A percentile compares a stretch with the other conserved stretches of the same genome.
These are phyloP conservation scores for Falco biarmicus DNA, from an alignment of 2,797 vertebrate species.

Conservation along the genomic window DNA sequence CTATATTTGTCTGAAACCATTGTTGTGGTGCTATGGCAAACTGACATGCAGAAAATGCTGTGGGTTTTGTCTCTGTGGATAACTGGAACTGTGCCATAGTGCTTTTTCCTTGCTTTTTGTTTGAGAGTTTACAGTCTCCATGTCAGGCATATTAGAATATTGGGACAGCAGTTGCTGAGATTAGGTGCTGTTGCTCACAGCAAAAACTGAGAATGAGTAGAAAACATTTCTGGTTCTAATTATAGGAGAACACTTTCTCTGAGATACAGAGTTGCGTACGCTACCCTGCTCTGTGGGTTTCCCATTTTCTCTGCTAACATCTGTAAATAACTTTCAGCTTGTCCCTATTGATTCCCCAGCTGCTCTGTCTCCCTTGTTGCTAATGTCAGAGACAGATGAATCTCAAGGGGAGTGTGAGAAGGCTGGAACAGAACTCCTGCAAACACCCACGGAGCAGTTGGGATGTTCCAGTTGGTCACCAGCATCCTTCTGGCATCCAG, in stretches of 20 bases:
- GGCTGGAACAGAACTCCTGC: slow-evolving; percentile 12
- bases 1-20: neutral
- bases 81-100: neutral
- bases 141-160: neutral
- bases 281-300: neutral
- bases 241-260: neutral
- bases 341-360: slow-evolving; percentile 57
- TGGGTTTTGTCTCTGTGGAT: neutral
- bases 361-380: slow-evolving; percentile 28
- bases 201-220: neutral
- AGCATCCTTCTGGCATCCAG: neutral
- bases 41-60: neutral
- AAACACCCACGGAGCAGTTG: neutral
- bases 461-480: neutral
- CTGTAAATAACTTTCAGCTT: slow-evolving; percentile 66
- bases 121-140: neutral
- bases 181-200: neutral
- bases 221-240: neutral
- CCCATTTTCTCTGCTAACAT: slow-evolving; percentile 40
- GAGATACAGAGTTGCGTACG: accelerated
- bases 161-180: neutral
- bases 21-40: neutral
- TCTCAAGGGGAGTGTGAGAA: neutral
- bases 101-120: neutral
- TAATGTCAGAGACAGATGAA: slow-evolving; percentile 48